Base-by-base conservation (phyloP, 2,888 invertebrate genomes). In the Eurytoma adleriae region DNA sequence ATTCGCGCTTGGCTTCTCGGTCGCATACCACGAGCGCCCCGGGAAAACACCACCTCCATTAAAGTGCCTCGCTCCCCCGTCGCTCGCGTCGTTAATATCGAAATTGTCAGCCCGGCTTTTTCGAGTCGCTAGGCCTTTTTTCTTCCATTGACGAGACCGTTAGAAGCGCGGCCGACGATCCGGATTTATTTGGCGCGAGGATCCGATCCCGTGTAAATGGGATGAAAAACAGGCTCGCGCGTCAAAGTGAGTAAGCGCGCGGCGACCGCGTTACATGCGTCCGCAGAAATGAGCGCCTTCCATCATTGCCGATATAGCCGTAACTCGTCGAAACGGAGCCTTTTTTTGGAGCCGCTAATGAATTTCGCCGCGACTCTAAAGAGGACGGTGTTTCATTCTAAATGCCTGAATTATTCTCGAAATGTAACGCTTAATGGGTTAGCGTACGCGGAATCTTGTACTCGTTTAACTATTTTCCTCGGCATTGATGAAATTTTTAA, bases 1-100 rank as follows among this genome's bases (percentile, higher is more conserved):
- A 66, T 16, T 62, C 24, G 54, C 12, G 59, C 48, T 30, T 24
- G 72, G 14, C 54, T 80, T 57, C 84, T 84, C 85, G 84, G 73
- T 85, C 84, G 86, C 87, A 86, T 87, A 86, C 86, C 86, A 78
- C 69, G 82, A 79, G 61, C 81, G 80, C 78, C 83, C 82, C 69
- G 73, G 80, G 61, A 73, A 67, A 69, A 57, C 80, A 20, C 14
- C 67, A 12, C 40, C 4, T 57, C 72, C 77, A 73, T 80, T 77
- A 80, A 80, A 56, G 68, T 73, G 52, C 61, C 48, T 52, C 64
- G n/a, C 57, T 40, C 70, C 27, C 62, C 61, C 27, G 18, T 50
- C 57, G 13, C 48, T 30, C 16, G 5, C 62, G 61, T 80, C 77
- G 64, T 78, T 80, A 80, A 80, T 78, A 80, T 80, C 69, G 57